Conservation (phyloP, 2,888 invertebrate species). For the Meloe dianella region DNA sequence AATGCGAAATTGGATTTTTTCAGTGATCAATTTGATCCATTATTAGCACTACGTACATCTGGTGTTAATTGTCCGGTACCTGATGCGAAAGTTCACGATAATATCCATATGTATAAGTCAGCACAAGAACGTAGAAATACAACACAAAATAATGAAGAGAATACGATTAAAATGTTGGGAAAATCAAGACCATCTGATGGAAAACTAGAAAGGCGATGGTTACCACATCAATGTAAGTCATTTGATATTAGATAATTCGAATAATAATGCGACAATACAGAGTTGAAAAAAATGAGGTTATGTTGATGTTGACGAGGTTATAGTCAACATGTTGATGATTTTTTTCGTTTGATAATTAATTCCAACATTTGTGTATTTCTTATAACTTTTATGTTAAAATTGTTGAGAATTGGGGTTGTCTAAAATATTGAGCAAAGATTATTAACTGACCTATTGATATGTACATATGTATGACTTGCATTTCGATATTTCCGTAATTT, state of each 20-base stretch:
- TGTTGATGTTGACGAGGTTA: background rate
- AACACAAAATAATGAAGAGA: background rate
- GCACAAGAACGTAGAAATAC: conserved; percentile 53
- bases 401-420: background rate
- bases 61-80: conserved; percentile 64
- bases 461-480: background rate
- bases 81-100: conserved; percentile 71
- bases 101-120: conserved; percentile 68
- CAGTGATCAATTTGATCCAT: conserved; percentile 70
- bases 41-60: conserved; percentile 71
- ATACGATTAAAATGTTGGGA: background rate
- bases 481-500: background rate
- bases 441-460: no score
- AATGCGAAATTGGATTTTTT: conserved; percentile 63
- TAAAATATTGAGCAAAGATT: background rate
- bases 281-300: background rate
- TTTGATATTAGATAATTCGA: background rate
- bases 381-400: background rate
- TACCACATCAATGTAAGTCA: conserved; percentile 61
- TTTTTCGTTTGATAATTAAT: background rate
- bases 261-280: background rate
- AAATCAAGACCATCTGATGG: conserved; percentile 29
- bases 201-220: conserved; percentile 53
- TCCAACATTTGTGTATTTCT: no score
- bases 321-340: background rate